Evolutionary conservation across 2,113 vertebrate genomes (phyloP), one percentile per base, ranked within the genome.

Genomic region (Sapayoa aenigma): DNA sequence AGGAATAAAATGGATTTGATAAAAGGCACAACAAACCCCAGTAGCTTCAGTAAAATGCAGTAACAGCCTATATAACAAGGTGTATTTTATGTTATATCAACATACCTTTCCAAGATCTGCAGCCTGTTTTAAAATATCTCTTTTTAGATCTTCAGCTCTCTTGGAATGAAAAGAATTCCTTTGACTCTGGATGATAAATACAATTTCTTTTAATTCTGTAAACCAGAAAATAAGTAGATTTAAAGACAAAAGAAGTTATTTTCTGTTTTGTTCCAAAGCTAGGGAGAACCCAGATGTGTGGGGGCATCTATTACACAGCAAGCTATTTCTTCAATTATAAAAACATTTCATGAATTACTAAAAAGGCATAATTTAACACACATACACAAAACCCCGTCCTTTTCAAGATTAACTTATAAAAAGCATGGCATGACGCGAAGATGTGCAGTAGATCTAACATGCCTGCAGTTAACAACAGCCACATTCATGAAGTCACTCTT

Each of bases 131-230:
- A 99, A 97, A 95, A 99, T 98, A 95, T 97, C 97, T 65, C 94
- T 96, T 96, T 97, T 98, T 87, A 97, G 97, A 63, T 98, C 98
- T 81, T 99, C 98, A 20, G 99, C 99, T 97, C 97, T 98, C 92
- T 97, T 98, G 87, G 97, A 98, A 92, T 99, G 99, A 97, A 99
- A 99, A 92, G 98, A 98, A 97, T 99, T 99, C 94, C 98, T 98
- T 94, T 99, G 99, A 97, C 99, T 99, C 97, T 99, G 99, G 98
- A 99, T 99, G 96, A 99, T 94, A 97, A 99, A 99, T 59, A 99
- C 98, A 93, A 99, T 98, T 97, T 98, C 98, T 97, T 97, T 98
- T 96, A 99, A 96, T 94, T 98, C 99, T 99, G 97, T 79, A 95
- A 97, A 97, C 41, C 71, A 97, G 68, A 97, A 97, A 96, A 95